Conservation (phyloP, 2,888 invertebrate genomes). For the Eubasilissa splendida region DNA sequence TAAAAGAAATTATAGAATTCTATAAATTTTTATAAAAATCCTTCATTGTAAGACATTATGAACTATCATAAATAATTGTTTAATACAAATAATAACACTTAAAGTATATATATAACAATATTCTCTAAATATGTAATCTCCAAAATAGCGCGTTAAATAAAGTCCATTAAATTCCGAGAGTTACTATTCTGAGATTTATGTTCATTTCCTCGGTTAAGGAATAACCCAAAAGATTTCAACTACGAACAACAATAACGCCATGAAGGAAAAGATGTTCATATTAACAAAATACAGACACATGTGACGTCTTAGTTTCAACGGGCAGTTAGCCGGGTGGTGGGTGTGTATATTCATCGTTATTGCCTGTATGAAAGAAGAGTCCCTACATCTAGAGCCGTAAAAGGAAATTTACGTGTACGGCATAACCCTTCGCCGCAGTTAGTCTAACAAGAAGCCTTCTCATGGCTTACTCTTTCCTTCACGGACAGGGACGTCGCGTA, state of each 20-base stretch:
- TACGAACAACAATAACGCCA: background rate
- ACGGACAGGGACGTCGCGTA: conserved; percentile 47
- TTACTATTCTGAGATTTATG: too few species aligned
- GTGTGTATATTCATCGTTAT: conserved; percentile 56
- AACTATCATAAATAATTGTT: too few species aligned
- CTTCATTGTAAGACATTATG: too few species aligned
- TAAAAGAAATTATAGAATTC: too few species aligned
- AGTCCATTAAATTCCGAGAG: too few species aligned
- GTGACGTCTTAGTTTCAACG: conserved; percentile 28
- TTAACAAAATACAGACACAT: conserved; percentile 4
- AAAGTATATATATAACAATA: too few species aligned
- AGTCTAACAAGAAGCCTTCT: conserved; percentile 58
- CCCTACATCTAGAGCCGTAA: conserved; percentile 55
- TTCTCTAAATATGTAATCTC: too few species aligned
- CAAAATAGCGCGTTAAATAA: too few species aligned
- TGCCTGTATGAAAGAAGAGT: conserved; percentile 59
- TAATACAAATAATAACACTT: too few species aligned
- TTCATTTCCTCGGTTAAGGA: too few species aligned
- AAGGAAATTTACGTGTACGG: conserved; percentile 58
- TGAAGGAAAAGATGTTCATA: background rate
- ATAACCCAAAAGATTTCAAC: background rate
- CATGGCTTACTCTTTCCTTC: conserved; percentile 55
- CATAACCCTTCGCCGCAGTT: conserved; percentile 59
- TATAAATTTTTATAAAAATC: too few species aligned
- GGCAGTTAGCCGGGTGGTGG: conserved; percentile 29